phyloP scores from a whole-genome alignment of 2,888 invertebrate genomes.

The Leptopilina syphax region DNA sequence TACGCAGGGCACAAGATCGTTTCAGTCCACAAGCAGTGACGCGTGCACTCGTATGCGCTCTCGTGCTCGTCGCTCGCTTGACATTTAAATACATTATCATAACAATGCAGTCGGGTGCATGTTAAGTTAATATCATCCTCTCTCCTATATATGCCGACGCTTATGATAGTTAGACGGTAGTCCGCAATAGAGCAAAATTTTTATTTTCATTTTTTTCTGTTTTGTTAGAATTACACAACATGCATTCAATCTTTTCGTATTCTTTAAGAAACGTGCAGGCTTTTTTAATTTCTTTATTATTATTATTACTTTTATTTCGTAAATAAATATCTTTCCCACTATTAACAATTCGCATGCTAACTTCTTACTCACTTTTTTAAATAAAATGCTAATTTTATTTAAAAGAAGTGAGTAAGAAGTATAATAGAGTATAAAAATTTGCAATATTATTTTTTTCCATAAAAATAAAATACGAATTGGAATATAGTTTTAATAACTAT shows the following conservation, averaged over 20 bases:
- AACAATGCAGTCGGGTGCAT: slow-evolving; percentile 72
- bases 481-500: too few species aligned
- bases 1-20: slow-evolving; percentile 41
- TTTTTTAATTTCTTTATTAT: neutral
- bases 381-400: too few species aligned
- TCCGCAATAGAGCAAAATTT: slow-evolving; percentile 26
- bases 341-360: too few species aligned
- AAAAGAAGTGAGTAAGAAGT: too few species aligned
- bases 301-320: too few species aligned
- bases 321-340: too few species aligned
- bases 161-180: slow-evolving; percentile 41
- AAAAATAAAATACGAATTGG: too few species aligned
- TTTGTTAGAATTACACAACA: slow-evolving; percentile 20
- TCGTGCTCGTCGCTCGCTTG: slow-evolving; percentile 58
- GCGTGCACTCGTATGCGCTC: slow-evolving; percentile 43
- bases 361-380: too few species aligned
- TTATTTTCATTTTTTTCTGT: neutral
- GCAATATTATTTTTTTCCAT: too few species aligned
- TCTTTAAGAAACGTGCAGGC: neutral
- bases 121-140: slow-evolving; percentile 68
- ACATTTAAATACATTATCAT: slow-evolving; percentile 75
- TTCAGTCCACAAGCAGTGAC: slow-evolving; percentile 43
- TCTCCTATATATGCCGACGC: slow-evolving; percentile 34
- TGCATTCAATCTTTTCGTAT: neutral
- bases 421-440: too few species aligned